A percentile compares a stretch with the other conserved stretches of the same genome.
phyloP scores from a whole-genome alignment of 37 sponge, comb jelly and placozoan genomes.

The Lycopodina hypogea region DNA sequence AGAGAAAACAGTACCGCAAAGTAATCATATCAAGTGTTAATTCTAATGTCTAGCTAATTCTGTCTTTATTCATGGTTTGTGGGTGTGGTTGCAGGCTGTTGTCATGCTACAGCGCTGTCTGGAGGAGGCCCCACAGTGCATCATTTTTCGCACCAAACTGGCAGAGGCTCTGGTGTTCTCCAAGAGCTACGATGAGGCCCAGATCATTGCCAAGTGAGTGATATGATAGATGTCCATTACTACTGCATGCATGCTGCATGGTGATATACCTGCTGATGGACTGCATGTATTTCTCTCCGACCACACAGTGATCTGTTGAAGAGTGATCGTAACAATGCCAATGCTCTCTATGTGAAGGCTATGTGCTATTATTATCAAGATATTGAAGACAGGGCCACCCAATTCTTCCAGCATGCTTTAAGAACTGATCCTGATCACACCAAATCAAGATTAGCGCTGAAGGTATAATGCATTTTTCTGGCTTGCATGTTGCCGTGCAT shows the following conservation, averaged over 20 bases:
- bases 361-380: slow-evolving; percentile 91
- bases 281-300: neutral
- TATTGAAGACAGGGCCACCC: slow-evolving; percentile 81
- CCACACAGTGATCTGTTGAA: slow-evolving; percentile 74
- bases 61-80: too few relatives aligned
- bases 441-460: slow-evolving; percentile 52
- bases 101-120: slow-evolving; percentile 47
- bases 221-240: too few relatives aligned
- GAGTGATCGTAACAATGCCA: slow-evolving; percentile 71
- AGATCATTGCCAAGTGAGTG: slow-evolving; percentile 58
- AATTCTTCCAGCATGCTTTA: slow-evolving; percentile 75
- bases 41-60: neutral
- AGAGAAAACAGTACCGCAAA: slow-evolving; percentile 31
- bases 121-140: slow-evolving; percentile 46
- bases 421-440: slow-evolving; percentile 85
- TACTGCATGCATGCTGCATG: neutral
- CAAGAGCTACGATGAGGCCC: slow-evolving; percentile 47
- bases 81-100: slow-evolving; percentile 25
- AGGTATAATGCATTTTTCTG: slow-evolving; percentile 16
- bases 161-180: slow-evolving; percentile 60
- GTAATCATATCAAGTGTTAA: neutral
- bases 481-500: too few relatives aligned
- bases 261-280: neutral
- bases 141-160: slow-evolving; percentile 15
- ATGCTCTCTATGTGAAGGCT: slow-evolving; percentile 93